phyloP scores from a whole-genome alignment of 2,113 vertebrate species.

The Candoia aspera region DNA sequence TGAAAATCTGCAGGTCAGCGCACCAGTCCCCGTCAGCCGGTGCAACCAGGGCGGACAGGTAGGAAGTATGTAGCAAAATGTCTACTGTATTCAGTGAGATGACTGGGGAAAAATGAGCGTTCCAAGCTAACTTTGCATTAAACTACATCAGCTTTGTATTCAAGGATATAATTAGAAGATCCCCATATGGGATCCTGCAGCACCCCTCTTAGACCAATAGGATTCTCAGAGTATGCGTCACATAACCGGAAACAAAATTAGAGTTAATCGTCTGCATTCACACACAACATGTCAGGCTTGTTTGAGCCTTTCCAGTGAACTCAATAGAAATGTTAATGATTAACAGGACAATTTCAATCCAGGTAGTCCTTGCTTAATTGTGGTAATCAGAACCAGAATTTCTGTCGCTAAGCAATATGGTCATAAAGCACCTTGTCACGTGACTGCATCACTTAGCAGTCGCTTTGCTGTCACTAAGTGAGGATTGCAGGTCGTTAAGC shows the following conservation, averaged over 20 bases:
- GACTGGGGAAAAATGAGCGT: neutral
- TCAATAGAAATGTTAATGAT: too few species aligned
- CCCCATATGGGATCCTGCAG: neutral
- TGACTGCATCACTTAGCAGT: too few species aligned
- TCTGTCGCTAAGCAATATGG: too few species aligned
- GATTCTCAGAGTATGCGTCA: too few species aligned
- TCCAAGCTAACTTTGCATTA: neutral
- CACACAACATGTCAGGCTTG: neutral
- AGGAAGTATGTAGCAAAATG: constrained; percentile 70
- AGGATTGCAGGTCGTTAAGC: too few species aligned
- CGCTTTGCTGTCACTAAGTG: too few species aligned
- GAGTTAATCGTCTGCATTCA: neutral
- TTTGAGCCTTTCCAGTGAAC: neutral
- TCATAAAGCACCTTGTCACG: too few species aligned
- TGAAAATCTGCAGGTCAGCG: constrained; percentile 96
- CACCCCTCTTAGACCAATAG: too few species aligned
- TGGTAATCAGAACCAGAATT: too few species aligned
- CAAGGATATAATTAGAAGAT: neutral
- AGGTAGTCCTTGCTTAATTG: too few species aligned
- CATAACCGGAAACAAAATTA: neutral
- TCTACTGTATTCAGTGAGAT: constrained; percentile 37
- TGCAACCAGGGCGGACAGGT: constrained; percentile 80
- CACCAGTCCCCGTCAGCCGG: constrained; percentile 76
- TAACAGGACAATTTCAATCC: neutral
- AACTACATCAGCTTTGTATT: neutral